Evolutionary conservation across 2,888 invertebrate species (phyloP).

Genomic region (Abrostola triplasia): DNA sequence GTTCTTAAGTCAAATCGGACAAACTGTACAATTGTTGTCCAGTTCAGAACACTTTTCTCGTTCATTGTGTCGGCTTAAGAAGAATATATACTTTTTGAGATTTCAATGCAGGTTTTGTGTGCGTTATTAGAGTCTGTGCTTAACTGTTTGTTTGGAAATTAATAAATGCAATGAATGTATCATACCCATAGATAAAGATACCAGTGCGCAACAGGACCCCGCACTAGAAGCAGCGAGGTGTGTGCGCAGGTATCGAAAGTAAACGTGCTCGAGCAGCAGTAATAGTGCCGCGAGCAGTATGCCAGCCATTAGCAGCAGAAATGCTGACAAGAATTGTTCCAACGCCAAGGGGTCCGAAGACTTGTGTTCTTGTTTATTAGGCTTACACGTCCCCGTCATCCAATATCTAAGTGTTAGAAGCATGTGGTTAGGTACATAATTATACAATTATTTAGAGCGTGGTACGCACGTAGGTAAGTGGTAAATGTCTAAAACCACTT

Average conservation of each 20-base stretch:
- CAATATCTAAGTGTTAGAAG: conserved; percentile 90
- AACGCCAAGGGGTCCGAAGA: conserved; percentile 96
- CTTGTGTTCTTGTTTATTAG: conserved; percentile 96
- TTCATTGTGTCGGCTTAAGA: too few species aligned
- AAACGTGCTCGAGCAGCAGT: conserved; percentile 96
- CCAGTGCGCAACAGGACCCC: conserved; percentile 97
- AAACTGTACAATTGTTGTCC: too few species aligned
- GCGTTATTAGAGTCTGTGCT: not conserved
- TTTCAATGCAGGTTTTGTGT: too few species aligned
- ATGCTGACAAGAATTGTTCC: conserved; percentile 99
- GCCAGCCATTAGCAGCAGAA: conserved; percentile 97
- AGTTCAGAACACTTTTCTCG: too few species aligned
- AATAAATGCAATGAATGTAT: not conserved
- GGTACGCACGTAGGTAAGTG: too few species aligned
- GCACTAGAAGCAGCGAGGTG: conserved; percentile 96
- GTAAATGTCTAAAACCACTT: too few species aligned
- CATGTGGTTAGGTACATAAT: conserved; percentile 5
- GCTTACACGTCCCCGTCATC: conserved; percentile 99
- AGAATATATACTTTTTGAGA: too few species aligned
- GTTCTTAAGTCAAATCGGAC: too few species aligned
- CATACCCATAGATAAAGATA: conserved; percentile 95
- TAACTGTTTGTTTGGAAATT: not conserved
- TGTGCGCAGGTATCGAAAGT: conserved; percentile 97
- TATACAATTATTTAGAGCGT: not conserved
- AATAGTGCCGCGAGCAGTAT: conserved; percentile 96